Evolutionary conservation across 2,797 vertebrate genomes (phyloP), one percentile per base, ranked within the genome.

Genomic region (Dromococcyx pavoninus): DNA sequence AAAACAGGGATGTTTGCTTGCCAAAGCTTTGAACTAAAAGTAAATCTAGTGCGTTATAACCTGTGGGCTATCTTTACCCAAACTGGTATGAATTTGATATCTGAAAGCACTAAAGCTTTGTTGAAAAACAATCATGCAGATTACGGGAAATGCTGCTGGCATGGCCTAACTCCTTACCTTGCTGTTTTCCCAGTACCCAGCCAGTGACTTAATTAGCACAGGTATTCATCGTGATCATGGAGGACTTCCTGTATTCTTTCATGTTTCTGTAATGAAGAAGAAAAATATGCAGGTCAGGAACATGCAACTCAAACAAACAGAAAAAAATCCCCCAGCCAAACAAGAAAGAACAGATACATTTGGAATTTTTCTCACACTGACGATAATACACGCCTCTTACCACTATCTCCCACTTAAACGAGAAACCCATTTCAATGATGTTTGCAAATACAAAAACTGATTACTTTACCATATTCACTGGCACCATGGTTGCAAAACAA

Each of bases 251-350:
- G 95, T 93, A 96, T 93, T 91, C 96, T 97, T 94, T 97, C 98
- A 98, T 98, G 93, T 95, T 98, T 97, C 98, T 98, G 95, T 33
- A 97, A 95, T 50, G 79, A 90, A 94, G 70, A 95, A 93, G 75
- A 96, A 92, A 97, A 97, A 86, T 69, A 44, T 74, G 66, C 71
- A 69, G 78, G 77, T 98, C 91, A 98, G 96, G 84, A 93, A 90
- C 57, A 66, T 7, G 30, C 23, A 84, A 65, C 32, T 95, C n/a
- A 4, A 85, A 89, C 28, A 80, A 76, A 69, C 27, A 93, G 66
- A 74, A 30, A 73, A n/a, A 70, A 71, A 81, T 64, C 51, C 41
- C 22, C 33, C 58, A 75, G n/a, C 15, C 39, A 69, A 75, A 78
- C 33, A 75, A 78, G 33, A 75, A n/a, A 17, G 71, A 48, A 37